Base-by-base conservation (phyloP, 2,797 vertebrate species). In the Xyrichtys novacula region DNA sequence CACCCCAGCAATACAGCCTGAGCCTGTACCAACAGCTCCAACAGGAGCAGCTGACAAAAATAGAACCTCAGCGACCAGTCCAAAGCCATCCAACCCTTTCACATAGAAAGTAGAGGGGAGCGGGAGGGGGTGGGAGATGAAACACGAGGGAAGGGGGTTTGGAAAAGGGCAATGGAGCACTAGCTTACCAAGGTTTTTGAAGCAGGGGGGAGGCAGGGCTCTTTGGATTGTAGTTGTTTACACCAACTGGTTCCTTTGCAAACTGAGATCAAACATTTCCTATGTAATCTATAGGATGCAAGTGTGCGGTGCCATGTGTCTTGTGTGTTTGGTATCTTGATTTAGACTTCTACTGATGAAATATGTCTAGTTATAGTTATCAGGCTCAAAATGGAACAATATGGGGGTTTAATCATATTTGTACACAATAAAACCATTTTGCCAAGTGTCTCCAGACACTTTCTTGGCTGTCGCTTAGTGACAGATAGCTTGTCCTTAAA, bases 31-130 rank as follows among this genome's bases (percentile, higher is more conserved):
- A 32, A 47, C 17, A 11, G 64, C 74, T 71, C 74, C 48, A 56
- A 44, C 79, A 10, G 59, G 62, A 66, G 59, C 64, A 53, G 71
- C 31, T 17, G 79, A 86, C 78, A 70, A 76, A 91, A 92, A 93
- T 93, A 91, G 89, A 82, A 39, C 6, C 54, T 31, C n/a, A 8
- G 73, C 14, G 0, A 57, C 52, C 29, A n/a, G 48, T 26, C 43
- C 32, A 39, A 11, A 46, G 63, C 26, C 19, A 15, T 58, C 71
- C 66, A 47, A 20, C 70, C 19, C n/a, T 70, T 43, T 40, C 32
- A 40, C 31, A 6, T 47, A 44, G 71, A 63, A 70, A 38, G 64
- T 44, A 36, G 44, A 31, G 29, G 53, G 59, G 56, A 69, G 53
- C 28, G 19, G 20, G 71, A 25, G 23, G 60, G 52, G 42, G 15